Evolutionary conservation across 1,140 invertebrate species (phyloP).

Genomic region (Aphaenogaster floridana): DNA sequence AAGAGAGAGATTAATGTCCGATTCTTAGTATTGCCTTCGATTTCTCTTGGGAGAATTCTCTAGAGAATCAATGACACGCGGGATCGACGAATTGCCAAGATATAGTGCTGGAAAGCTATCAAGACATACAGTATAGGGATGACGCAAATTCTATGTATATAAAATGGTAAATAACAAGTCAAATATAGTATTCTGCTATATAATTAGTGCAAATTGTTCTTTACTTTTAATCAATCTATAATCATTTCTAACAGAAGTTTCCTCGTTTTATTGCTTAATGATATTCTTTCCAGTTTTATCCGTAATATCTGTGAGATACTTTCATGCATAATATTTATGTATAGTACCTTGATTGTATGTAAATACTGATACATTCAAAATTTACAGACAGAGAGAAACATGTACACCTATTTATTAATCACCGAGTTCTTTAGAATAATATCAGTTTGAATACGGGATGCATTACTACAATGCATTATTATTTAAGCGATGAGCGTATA

Average conservation of each 20-base stretch:
- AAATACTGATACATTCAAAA: neutral
- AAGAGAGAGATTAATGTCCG: conserved; percentile 42
- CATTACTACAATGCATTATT: conserved; percentile 31
- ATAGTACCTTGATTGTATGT: neutral
- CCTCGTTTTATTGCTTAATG: neutral
- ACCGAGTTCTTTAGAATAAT: conserved; percentile 21
- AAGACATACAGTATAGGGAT: neutral
- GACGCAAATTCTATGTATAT: neutral
- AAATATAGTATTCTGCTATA: neutral
- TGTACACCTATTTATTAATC: neutral
- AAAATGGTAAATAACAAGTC: neutral
- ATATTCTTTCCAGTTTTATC: neutral
- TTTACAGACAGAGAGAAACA: neutral
- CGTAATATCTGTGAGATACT: neutral
- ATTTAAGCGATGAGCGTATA: conserved; percentile 47
- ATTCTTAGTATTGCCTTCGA: conserved; percentile 64
- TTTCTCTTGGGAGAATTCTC: conserved; percentile 50
- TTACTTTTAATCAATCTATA: neutral
- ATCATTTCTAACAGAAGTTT: neutral
- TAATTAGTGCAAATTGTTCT: neutral
- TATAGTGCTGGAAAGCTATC: no score
- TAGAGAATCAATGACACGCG: conserved; percentile 45
- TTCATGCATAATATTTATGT: neutral
- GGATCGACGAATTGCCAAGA: conserved; percentile 41
- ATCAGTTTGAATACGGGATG: conserved; percentile 14